Percentiles rank a stretch among this genome's conserved stretches.
Evolutionary conservation across 2,888 invertebrate genomes (phyloP).

Genomic region (Leptinotarsa tumamoca): DNA sequence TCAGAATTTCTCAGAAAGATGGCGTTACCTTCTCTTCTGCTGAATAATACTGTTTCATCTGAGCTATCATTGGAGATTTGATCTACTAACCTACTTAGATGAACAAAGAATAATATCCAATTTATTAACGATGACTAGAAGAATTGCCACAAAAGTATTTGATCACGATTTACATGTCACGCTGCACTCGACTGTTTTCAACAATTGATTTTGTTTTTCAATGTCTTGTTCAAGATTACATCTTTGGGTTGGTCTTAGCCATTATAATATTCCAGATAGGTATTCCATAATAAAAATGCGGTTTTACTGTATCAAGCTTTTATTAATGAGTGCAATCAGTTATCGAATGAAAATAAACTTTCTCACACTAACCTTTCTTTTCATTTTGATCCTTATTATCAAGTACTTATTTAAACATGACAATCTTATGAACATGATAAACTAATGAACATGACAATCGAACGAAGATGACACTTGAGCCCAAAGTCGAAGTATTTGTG

Average conservation of each 20-base stretch:
- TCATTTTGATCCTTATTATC: no score
- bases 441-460: no score
- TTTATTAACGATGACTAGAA: slow-evolving; percentile 39
- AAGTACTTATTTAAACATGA: no score
- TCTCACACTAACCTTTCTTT: no score
- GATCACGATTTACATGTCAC: slow-evolving; percentile 35
- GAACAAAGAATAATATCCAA: slow-evolving; percentile 33
- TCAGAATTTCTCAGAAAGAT: background rate
- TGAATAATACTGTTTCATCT: background rate
- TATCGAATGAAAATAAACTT: no score
- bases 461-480: no score
- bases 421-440: no score
- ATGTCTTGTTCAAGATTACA: slow-evolving; percentile 17
- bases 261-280: background rate
- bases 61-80: slow-evolving; percentile 18
- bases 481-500: no score
- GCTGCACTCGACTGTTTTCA: slow-evolving; percentile 30
- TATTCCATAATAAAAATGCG: no score
- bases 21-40: background rate
- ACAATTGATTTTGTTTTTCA: slow-evolving; percentile 28
- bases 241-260: background rate
- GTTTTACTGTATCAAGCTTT: no score
- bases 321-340: no score
- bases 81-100: slow-evolving; percentile 33
- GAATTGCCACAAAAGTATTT: slow-evolving; percentile 31